Conservation (phyloP, 2,797 vertebrate species). For the Oophaga sylvatica region DNA sequence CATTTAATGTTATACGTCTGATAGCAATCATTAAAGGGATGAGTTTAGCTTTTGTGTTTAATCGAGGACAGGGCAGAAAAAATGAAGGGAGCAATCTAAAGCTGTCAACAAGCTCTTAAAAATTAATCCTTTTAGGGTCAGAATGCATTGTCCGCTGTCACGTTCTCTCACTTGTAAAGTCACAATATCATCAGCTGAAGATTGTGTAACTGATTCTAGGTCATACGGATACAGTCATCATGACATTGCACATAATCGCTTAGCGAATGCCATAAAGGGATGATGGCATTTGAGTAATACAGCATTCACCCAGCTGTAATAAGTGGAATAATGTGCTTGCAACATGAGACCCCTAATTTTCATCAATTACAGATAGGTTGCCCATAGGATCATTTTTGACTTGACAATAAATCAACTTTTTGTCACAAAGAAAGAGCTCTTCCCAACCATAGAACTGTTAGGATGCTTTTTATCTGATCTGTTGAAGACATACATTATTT, state of each 20-base stretch:
- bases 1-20: slow-evolving; percentile 24
- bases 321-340: neutral
- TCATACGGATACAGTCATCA: neutral
- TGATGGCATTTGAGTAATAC: neutral
- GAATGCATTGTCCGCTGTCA: neutral
- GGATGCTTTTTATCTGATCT: no score
- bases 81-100: slow-evolving; percentile 5
- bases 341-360: neutral
- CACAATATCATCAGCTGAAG: neutral
- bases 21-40: slow-evolving; percentile 22
- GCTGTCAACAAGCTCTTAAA: slow-evolving; percentile 14
- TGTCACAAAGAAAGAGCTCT: neutral
- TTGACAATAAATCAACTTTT: neutral
- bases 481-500: no score
- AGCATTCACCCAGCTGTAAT: neutral
- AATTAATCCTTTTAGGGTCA: slow-evolving; percentile 31
- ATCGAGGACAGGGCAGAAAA: slow-evolving; percentile 14
- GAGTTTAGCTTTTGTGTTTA: slow-evolving; percentile 10
- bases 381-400: neutral
- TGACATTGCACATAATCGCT: neutral
- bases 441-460: no score
- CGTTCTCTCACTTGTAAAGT: neutral
- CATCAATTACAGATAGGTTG: neutral
- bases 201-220: neutral
- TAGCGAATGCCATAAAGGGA: neutral